phyloP scores from a whole-genome alignment of 2,888 invertebrate genomes.

The Tiliacea citrago region DNA sequence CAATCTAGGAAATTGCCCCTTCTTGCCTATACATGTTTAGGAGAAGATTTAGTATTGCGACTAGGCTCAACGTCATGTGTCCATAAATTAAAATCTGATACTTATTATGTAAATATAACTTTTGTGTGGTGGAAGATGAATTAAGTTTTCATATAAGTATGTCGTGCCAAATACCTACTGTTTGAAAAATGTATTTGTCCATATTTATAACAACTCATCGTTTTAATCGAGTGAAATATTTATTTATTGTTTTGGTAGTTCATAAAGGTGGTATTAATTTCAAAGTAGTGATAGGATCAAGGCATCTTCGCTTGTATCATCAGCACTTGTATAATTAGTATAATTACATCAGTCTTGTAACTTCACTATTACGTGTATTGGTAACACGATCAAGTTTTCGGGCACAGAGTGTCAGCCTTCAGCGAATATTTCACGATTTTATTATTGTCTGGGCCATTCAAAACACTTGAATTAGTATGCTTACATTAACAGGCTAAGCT shows the following conservation, averaged over 20 bases:
- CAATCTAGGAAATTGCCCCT: too few species aligned
- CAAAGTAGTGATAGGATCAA: not conserved
- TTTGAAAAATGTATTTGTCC: slow-evolving; percentile 18
- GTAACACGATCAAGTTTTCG: not conserved
- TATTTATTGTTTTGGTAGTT: not conserved
- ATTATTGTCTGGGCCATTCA: not conserved
- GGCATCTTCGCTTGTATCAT: too few species aligned
- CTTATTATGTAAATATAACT: slow-evolving; percentile 14
- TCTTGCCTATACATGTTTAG: too few species aligned
- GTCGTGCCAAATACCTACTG: slow-evolving; percentile 35
- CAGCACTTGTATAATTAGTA: slow-evolving; percentile 10
- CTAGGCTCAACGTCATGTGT: slow-evolving; percentile 3
- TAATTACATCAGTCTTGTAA: slow-evolving; percentile 2
- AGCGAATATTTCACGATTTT: not conserved
- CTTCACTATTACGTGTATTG: not conserved
- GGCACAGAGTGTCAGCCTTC: not conserved
- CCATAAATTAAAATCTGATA: slow-evolving; percentile 16
- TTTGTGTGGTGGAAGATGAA: slow-evolving; percentile 1
- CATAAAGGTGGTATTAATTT: not conserved
- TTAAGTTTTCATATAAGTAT: slow-evolving; percentile 12
- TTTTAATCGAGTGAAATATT: slow-evolving; percentile 5
- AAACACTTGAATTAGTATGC: not conserved
- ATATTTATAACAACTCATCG: slow-evolving; percentile 3
- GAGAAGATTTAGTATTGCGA: slow-evolving; percentile 21
- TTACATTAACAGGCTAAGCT: too few species aligned